Conservation (phyloP, 2,888 invertebrate species). For the Willowsia nigromaculata region DNA sequence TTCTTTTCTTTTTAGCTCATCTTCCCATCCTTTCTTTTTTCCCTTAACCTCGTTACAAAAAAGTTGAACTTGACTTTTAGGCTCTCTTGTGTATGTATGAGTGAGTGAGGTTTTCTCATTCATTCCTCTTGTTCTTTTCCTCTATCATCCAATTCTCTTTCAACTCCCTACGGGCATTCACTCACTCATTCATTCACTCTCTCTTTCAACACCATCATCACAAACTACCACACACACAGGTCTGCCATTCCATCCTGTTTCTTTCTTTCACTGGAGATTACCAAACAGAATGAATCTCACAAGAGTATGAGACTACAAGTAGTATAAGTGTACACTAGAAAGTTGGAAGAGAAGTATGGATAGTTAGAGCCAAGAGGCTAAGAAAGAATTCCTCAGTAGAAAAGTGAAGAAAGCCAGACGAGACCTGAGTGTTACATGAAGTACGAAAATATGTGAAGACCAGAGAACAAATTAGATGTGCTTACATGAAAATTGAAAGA, state of each 20-base stretch:
- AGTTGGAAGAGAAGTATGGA: not conserved
- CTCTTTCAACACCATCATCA: slow-evolving; percentile 1
- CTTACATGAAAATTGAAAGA: not conserved
- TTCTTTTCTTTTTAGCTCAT: slow-evolving; percentile 29
- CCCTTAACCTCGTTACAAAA: slow-evolving; percentile 64
- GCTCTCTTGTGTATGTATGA: not conserved
- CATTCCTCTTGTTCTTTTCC: slow-evolving; percentile 33
- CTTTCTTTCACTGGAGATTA: slow-evolving; percentile 40
- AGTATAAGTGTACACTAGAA: not conserved
- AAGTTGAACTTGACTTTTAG: slow-evolving; percentile 70
- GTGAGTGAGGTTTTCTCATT: slow-evolving; percentile 32
- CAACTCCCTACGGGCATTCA: slow-evolving; percentile 62
- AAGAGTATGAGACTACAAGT: not conserved
- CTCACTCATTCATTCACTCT: slow-evolving; percentile 57
- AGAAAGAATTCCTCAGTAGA: slow-evolving; percentile 13
- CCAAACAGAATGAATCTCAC: slow-evolving; percentile 36
- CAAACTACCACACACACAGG: not conserved
- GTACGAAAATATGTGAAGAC: not conserved
- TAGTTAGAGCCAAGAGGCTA: not conserved
- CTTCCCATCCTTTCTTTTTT: slow-evolving; percentile 40
- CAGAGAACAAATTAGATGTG: not conserved
- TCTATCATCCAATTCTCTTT: slow-evolving; percentile 56
- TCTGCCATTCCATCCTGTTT: too few species aligned
- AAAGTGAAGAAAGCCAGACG: slow-evolving; percentile 22
- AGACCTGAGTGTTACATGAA: not conserved